Evolutionary conservation across 92 coral and sea anemone genomes (phyloP).

Genomic region (Palythoa grandis): DNA sequence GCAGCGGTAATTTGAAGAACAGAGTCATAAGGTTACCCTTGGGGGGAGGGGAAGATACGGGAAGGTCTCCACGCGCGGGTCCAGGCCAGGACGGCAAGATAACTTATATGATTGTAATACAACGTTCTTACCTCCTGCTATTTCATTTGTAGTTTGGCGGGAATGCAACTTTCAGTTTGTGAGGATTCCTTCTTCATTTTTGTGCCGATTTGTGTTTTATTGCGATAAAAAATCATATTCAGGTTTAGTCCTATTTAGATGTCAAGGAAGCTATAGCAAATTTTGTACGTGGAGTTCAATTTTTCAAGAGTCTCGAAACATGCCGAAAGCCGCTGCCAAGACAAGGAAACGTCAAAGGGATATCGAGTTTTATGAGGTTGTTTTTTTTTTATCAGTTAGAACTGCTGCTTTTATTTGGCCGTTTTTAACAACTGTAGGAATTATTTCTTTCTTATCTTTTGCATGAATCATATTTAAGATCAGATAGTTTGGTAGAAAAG

Average conservation of each 20-base stretch:
- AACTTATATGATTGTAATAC: not conserved
- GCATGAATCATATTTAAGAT: not conserved
- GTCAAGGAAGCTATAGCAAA: not conserved
- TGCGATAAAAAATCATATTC: not conserved
- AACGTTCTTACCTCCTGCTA: not conserved
- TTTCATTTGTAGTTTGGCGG: conserved; percentile 2
- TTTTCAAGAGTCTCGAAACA: conserved; percentile 3
- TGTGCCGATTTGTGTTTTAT: not conserved
- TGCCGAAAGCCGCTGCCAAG: conserved; percentile 88
- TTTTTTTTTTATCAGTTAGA: no score
- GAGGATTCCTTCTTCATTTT: not conserved
- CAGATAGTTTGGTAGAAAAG: not conserved
- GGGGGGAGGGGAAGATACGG: no score
- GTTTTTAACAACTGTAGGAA: not conserved
- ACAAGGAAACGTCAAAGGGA: conserved; percentile 48
- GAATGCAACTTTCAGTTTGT: not conserved
- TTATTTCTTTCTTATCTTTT: not conserved
- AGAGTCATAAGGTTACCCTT: no score
- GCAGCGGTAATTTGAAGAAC: not conserved
- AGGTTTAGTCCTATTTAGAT: not conserved
- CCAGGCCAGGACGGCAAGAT: no score
- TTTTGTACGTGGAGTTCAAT: not conserved
- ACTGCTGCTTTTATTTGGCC: conserved; percentile 4
- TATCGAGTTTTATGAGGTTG: conserved; percentile 50
- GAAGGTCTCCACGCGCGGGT: no score